Percentiles rank a stretch among this genome's conserved stretches.
These are phyloP conservation scores for Atherinomorus stipes DNA, from an alignment of 2,113 vertebrate genomes.

Conservation along the genomic window DNA sequence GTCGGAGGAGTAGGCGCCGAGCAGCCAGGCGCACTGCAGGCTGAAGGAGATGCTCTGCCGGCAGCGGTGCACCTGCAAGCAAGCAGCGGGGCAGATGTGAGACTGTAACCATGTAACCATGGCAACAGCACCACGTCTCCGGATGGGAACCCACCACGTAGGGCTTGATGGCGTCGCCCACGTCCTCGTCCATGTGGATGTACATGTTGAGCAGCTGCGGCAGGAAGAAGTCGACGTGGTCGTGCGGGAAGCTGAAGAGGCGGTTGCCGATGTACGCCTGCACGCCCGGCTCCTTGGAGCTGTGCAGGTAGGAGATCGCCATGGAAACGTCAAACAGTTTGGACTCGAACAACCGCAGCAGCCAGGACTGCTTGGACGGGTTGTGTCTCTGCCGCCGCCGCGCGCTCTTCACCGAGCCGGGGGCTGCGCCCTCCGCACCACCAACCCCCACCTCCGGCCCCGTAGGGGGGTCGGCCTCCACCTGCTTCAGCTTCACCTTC, in stretches of 20 bases:
- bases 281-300: slow-evolving; percentile 95
- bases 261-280: slow-evolving; percentile 98
- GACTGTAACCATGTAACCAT: background rate
- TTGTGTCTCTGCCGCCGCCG: slow-evolving; percentile 88
- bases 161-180: slow-evolving; percentile 96
- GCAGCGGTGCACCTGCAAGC: slow-evolving; percentile 89
- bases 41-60: slow-evolving; percentile 95
- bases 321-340: slow-evolving; percentile 98
- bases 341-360: slow-evolving; percentile 94
- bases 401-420: slow-evolving; percentile 78
- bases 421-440: slow-evolving; percentile 35
- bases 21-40: slow-evolving; percentile 92
- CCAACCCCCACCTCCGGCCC: background rate
- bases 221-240: slow-evolving; percentile 95
- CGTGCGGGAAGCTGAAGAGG: slow-evolving; percentile 92
- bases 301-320: slow-evolving; percentile 97
- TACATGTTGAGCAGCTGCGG: slow-evolving; percentile 98
- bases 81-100: background rate
- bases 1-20: slow-evolving; percentile 94
- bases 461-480: background rate
- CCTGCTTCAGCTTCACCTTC: slow-evolving; percentile 83
- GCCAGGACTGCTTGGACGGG: slow-evolving; percentile 94
- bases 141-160: slow-evolving; percentile 91
- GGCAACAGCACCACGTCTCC: no score
- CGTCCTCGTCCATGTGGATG: slow-evolving; percentile 97